Conservation (phyloP, 2,797 vertebrate genomes). For the Onychomys arenicola region DNA sequence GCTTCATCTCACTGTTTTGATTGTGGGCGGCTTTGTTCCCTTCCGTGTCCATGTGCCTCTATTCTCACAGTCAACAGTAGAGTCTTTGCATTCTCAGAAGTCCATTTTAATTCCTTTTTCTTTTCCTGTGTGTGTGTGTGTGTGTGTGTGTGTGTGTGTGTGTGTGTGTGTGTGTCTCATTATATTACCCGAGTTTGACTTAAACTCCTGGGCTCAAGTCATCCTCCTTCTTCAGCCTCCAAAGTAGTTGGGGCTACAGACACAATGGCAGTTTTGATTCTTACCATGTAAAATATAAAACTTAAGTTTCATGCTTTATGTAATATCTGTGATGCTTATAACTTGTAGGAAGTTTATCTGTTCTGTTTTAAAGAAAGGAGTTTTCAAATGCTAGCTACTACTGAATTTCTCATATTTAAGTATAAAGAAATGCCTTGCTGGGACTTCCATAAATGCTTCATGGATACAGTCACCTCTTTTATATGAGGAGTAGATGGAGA, state of each 20-base stretch:
- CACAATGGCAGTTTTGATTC: background rate
- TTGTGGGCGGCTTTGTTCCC: background rate
- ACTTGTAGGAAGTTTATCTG: slow-evolving; percentile 14
- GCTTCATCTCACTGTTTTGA: background rate
- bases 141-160: too few relatives aligned
- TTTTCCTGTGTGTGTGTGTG: background rate
- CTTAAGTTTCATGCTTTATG: background rate
- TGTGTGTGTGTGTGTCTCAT: background rate
- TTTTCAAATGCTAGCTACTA: background rate
- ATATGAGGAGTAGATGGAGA: background rate
- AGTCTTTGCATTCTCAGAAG: background rate
- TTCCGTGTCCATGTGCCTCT: background rate
- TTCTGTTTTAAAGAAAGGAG: background rate
- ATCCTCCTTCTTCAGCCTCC: background rate
- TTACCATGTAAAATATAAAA: background rate
- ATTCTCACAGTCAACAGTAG: background rate
- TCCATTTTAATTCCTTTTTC: background rate
- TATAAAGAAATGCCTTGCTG: slow-evolving; percentile 10
- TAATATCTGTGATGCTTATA: background rate
- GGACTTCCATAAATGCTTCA: background rate
- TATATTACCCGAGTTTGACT: background rate
- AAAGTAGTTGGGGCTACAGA: background rate
- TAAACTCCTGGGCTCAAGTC: background rate
- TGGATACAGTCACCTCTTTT: background rate
- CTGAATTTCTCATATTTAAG: slow-evolving; percentile 23